Base-by-base conservation (phyloP, 1,140 invertebrate species). In the Trypoxylus dichotomus region DNA sequence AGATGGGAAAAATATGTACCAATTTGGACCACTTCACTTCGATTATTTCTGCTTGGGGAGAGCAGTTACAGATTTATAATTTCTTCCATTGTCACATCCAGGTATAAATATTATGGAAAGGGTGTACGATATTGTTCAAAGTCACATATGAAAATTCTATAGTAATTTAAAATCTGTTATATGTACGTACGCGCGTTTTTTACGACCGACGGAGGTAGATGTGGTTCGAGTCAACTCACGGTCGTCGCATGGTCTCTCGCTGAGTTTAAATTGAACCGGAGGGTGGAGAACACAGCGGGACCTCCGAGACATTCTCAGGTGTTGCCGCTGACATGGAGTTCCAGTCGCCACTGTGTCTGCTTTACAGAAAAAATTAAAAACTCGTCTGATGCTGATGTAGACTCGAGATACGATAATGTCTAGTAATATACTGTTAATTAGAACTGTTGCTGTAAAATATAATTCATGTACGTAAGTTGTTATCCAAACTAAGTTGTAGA, bases 221-320 rank as follows among this genome's bases (percentile, higher is more conserved):
- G 21, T 29, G 41, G 72, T 41, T 43, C 37, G 41, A 41, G 72
- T 37, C 32, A 43, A 74, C 72, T 74, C 19, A 74, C 29, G 72
- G 41, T 37, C 32, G 72, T 74, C 72, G 72, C 72, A 74, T 41
- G 72, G 21, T 19, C 15, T 43, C 72, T 74, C n/a, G 41, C 72
- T 74, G 72, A 74, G 72, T 74, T 41, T 41, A 74, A 74, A 74
- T 74, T 74, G 72, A 74, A 74, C 32, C 3, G 72, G 72, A 74
- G 72, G 72, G 72, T 74, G 72, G 72, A 74, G 72, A 74, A 41
- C 72, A 29, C 72, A 74, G 72, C 72, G n/a, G 72, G 72, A 74
- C n/a, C 41, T 43, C 29, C 13, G 15, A 37, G 72, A 74, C 72
- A 74, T 74, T 74, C 72, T 74, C 72, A 74, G 72, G 72, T 74